These are phyloP conservation scores for Hippocampus abdominalis DNA, from an alignment of 2,113 vertebrate genomes.

Conservation along the genomic window DNA sequence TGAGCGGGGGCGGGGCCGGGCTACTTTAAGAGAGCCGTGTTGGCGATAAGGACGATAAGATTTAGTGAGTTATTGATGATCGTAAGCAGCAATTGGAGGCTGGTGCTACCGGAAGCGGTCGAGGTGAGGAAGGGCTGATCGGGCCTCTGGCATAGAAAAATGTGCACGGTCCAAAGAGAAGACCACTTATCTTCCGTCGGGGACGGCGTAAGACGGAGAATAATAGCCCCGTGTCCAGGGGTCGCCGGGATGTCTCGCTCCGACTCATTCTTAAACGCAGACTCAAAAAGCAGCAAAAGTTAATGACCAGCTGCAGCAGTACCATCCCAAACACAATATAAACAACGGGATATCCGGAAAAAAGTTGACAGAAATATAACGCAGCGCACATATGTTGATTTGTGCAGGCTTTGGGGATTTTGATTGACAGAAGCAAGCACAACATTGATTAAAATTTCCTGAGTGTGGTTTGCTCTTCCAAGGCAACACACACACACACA, in stretches of 20 bases:
- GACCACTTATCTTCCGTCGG: slow-evolving; percentile 68
- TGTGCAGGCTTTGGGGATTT: not conserved
- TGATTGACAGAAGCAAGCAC: not conserved
- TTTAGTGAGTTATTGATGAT: slow-evolving; percentile 77
- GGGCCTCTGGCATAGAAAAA: slow-evolving; percentile 75
- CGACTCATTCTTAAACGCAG: not conserved
- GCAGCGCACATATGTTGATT: not conserved
- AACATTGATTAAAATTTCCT: not conserved
- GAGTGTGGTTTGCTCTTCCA: not conserved
- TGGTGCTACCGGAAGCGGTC: slow-evolving; percentile 59
- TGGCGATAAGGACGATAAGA: slow-evolving; percentile 67
- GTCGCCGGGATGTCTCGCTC: slow-evolving; percentile 2
- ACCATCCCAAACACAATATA: not conserved
- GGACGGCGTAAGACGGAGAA: slow-evolving; percentile 23
- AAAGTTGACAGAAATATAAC: not conserved
- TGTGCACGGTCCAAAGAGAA: slow-evolving; percentile 50
- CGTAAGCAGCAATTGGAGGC: slow-evolving; percentile 39
- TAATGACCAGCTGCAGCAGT: not conserved
- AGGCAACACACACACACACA: not conserved
- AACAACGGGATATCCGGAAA: too few species aligned
- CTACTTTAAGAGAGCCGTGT: slow-evolving; percentile 62
- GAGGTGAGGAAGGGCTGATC: slow-evolving; percentile 49
- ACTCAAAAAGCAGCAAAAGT: not conserved
- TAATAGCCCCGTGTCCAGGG: slow-evolving; percentile 23
- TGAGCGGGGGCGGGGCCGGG: slow-evolving; percentile 38